Percentiles rank a stretch among this genome's conserved stretches.
Evolutionary conservation across 2,113 vertebrate genomes (phyloP).

Genomic region (Zapornia atra): DNA sequence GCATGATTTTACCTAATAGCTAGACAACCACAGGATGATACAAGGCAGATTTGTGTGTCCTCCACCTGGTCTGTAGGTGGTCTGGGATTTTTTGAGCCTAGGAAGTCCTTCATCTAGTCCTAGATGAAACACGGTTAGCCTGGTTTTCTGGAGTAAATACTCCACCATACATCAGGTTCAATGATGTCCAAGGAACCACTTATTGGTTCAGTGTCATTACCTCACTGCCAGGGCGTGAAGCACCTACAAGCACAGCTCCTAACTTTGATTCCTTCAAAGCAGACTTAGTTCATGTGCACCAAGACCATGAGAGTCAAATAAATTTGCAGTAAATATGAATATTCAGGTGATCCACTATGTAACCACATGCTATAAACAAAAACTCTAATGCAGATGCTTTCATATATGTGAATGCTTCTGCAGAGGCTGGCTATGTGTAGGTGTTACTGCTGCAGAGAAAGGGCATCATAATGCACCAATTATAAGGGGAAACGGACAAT

Average conservation of each 20-base stretch:
- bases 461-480: neutral
- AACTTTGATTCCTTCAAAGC: neutral
- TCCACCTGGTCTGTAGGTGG: neutral
- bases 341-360: neutral
- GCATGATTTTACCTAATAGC: neutral
- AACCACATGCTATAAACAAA: neutral
- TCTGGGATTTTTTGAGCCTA: neutral
- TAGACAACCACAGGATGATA: neutral
- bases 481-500: neutral
- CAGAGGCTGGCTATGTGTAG: neutral
- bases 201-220: neutral
- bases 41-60: neutral
- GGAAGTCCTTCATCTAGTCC: neutral
- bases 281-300: neutral
- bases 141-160: neutral
- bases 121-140: neutral
- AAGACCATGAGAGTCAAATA: neutral
- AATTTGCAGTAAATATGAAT: neutral
- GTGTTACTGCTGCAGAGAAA: neutral
- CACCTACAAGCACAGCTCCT: neutral
- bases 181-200: neutral
- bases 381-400: neutral
- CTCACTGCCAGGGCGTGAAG: rapidly evolving
- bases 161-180: neutral
- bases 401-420: neutral